Evolutionary conservation across 2,797 vertebrate species (phyloP).

Genomic region (Octomys mimax): DNA sequence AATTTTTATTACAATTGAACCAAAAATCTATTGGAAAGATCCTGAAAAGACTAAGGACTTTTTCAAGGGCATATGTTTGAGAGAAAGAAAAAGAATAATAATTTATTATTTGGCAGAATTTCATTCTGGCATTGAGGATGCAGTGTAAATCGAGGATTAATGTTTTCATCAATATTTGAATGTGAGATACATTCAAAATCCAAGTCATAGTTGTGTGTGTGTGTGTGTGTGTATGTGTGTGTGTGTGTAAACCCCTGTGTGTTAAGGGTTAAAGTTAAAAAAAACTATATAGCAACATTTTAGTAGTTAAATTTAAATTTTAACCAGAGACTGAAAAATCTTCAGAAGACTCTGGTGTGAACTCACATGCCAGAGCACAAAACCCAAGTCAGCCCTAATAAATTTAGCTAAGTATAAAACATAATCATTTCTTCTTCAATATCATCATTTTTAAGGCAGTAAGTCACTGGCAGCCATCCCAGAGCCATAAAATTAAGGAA

Average conservation of each 20-base stretch:
- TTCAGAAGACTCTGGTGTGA: background rate
- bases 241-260: background rate
- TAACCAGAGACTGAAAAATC: conserved; percentile 25
- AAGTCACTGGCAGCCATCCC: conserved; percentile 36
- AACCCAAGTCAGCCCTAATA: conserved; percentile 38
- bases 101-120: background rate
- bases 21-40: conserved; percentile 1
- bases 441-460: conserved; percentile 41
- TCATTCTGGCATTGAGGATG: background rate
- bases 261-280: background rate
- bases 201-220: background rate
- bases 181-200: conserved; percentile 14
- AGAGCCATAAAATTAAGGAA: conserved; percentile 72
- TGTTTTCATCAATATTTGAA: background rate
- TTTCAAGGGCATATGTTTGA: conserved; percentile 18
- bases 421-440: conserved; percentile 35
- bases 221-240: background rate
- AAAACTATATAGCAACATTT: background rate
- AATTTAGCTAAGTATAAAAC: conserved; percentile 61
- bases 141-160: background rate
- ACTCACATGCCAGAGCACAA: conserved; percentile 11
- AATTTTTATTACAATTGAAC: conserved; percentile 53
- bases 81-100: background rate
- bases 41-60: background rate
- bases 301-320: conserved; percentile 39